phyloP scores from a whole-genome alignment of 1,140 invertebrate species.

The Solen grandis region DNA sequence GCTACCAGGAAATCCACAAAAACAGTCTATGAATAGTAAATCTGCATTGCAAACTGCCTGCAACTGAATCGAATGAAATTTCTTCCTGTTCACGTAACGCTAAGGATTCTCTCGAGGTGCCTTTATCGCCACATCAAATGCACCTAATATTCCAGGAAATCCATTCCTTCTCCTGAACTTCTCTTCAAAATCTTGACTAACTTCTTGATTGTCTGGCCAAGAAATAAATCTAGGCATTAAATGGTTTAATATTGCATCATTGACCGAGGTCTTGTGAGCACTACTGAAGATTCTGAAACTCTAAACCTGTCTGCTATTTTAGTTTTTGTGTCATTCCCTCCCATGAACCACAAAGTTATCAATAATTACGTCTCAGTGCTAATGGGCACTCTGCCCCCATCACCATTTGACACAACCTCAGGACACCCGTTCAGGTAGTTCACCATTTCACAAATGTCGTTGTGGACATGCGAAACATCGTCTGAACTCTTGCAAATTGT shows the following conservation, averaged over 20 bases:
- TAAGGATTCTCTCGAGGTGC: slow-evolving; percentile 67
- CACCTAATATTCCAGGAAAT: slow-evolving; percentile 56
- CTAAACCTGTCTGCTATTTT: slow-evolving; percentile 44
- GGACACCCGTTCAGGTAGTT: not conserved
- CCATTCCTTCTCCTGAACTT: slow-evolving; percentile 8
- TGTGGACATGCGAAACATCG: slow-evolving; percentile 2
- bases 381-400: slow-evolving; percentile 23
- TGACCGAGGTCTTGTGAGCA: not conserved
- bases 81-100: slow-evolving; percentile 73
- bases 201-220: slow-evolving; percentile 8
- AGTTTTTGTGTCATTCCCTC: slow-evolving; percentile 5
- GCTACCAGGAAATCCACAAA: slow-evolving; percentile 69
- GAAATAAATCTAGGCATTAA: slow-evolving; percentile 33
- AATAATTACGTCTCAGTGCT: slow-evolving; percentile 28
- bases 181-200: not conserved
- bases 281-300: slow-evolving; percentile 21
- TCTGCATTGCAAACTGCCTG: slow-evolving; percentile 66
- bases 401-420: not conserved
- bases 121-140: slow-evolving; percentile 59
- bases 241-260: slow-evolving; percentile 18
- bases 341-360: slow-evolving; percentile 42
- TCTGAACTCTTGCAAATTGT: slow-evolving; percentile 14
- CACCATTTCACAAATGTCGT: not conserved
- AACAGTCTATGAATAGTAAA: slow-evolving; percentile 60
- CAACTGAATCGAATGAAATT: slow-evolving; percentile 70